Evolutionary conservation across 2,888 invertebrate genomes (phyloP).

Genomic region (Oscheius myriophilus): DNA sequence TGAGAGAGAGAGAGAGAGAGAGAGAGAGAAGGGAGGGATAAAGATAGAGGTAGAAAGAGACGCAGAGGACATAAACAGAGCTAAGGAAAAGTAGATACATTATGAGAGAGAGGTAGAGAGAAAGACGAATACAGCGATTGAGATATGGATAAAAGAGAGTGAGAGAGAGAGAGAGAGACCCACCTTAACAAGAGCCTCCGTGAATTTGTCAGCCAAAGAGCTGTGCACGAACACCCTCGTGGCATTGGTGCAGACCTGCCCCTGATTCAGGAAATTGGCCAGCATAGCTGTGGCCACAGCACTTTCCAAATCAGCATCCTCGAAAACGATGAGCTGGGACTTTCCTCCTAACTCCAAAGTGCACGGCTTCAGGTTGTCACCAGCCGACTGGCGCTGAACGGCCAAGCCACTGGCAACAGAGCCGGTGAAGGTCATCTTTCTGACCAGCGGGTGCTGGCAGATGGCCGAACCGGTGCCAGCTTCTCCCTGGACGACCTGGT

Average conservation of each 20-base stretch:
- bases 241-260: slow-evolving; percentile 76
- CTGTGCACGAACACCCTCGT: slow-evolving; percentile 76
- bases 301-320: slow-evolving; percentile 74
- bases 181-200: slow-evolving; percentile 71
- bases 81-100: no score
- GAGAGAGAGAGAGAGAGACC: slow-evolving; percentile 49
- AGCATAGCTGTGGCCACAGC: slow-evolving; percentile 76
- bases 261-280: slow-evolving; percentile 76
- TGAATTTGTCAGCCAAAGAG: slow-evolving; percentile 72
- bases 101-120: no score
- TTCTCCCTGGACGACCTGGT: slow-evolving; percentile 75
- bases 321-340: slow-evolving; percentile 75
- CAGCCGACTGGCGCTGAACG: slow-evolving; percentile 72
- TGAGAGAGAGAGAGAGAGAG: no score
- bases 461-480: slow-evolving; percentile 73
- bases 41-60: no score
- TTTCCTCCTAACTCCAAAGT: slow-evolving; percentile 76
- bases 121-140: no score
- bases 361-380: slow-evolving; percentile 72
- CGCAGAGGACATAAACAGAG: no score
- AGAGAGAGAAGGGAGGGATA: no score
- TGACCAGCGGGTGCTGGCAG: slow-evolving; percentile 72
- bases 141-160: no score
- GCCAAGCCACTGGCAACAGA: slow-evolving; percentile 72
- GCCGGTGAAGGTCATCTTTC: slow-evolving; percentile 75